Conservation (phyloP, 2,888 invertebrate genomes). For the Drosophila borborema region DNA sequence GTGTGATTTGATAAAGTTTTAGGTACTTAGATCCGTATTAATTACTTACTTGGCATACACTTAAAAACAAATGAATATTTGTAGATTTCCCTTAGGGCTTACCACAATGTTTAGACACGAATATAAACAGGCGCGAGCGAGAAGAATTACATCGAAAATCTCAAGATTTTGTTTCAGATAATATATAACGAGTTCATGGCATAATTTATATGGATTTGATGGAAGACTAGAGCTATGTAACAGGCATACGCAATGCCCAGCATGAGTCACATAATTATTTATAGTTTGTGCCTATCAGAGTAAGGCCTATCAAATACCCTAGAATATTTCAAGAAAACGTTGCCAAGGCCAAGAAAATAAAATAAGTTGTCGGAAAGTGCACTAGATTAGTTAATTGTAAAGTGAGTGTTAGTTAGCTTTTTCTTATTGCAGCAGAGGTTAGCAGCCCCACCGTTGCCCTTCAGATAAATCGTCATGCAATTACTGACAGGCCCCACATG, state of each 20-base stretch:
- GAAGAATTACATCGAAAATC: constrained; percentile 76
- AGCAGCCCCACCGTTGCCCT: constrained; percentile 25
- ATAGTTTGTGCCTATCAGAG: not conserved
- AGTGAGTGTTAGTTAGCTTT: constrained; percentile 12
- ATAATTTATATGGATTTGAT: constrained; percentile 35
- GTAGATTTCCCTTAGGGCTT: constrained; percentile 41
- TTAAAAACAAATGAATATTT: not conserved
- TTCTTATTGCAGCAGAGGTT: constrained; percentile 17
- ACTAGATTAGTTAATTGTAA: constrained; percentile 13
- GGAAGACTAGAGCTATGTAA: constrained; percentile 69
- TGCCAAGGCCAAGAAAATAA: constrained; percentile 49
- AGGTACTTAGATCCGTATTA: not conserved
- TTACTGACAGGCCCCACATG: constrained; percentile 39
- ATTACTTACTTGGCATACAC: constrained; percentile 41
- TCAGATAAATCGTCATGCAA: constrained; percentile 41
- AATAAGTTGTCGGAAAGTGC: constrained; percentile 41
- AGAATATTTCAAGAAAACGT: constrained; percentile 56
- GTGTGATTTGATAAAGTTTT: not conserved
- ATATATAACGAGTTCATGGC: not conserved
- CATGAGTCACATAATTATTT: not conserved
- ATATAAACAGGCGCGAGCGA: constrained; percentile 74
- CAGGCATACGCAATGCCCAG: constrained; percentile 9
- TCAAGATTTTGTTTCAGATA: constrained; percentile 1
- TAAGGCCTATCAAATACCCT: constrained; percentile 2
- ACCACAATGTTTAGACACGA: constrained; percentile 66